These are phyloP conservation scores for Linnaemya tessellans DNA, from an alignment of 2,888 invertebrate species.

Conservation along the genomic window DNA sequence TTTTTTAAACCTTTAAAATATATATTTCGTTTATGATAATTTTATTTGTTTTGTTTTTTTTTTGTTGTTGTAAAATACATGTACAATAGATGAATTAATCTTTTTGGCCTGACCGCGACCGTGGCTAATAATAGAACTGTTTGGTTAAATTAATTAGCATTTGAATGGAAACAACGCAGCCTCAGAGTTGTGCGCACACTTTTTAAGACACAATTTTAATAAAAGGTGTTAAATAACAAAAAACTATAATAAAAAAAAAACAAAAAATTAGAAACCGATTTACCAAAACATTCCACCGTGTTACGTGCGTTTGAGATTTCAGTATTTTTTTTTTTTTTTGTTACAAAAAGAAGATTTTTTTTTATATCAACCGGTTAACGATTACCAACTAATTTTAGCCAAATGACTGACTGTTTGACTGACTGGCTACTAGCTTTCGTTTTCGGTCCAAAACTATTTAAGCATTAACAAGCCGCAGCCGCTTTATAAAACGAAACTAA, in stretches of 20 bases:
- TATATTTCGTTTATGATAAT: conserved; percentile 27
- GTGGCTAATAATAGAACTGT: conserved; percentile 44
- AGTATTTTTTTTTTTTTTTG: conserved; percentile 28
- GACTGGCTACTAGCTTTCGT: conserved; percentile 57
- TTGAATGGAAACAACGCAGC: conserved; percentile 37
- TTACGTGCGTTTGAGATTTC: conserved; percentile 55
- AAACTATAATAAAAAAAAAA: conserved; percentile 30
- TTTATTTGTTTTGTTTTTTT: too few relatives aligned
- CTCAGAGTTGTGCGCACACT: not conserved
- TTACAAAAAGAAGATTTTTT: conserved; percentile 54
- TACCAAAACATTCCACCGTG: conserved; percentile 61
- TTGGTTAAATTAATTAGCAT: conserved; percentile 57
- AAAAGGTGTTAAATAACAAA: conserved; percentile 44
- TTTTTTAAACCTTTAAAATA: conserved; percentile 1
- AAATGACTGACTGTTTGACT: not conserved
- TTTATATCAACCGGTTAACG: conserved; percentile 57
- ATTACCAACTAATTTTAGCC: conserved; percentile 16
- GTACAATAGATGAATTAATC: conserved; percentile 44
- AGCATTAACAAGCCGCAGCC: not conserved
- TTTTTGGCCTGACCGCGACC: conserved; percentile 35
- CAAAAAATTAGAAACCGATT: conserved; percentile 58
- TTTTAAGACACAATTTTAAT: not conserved
- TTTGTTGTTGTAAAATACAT: too few relatives aligned
- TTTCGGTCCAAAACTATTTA: conserved; percentile 49
- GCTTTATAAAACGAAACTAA: conserved; percentile 10